A percentile compares a stretch with the other conserved stretches of the same genome.
Evolutionary conservation across 2,888 invertebrate species (phyloP).

Genomic region (Epistrophe grossulariae): DNA sequence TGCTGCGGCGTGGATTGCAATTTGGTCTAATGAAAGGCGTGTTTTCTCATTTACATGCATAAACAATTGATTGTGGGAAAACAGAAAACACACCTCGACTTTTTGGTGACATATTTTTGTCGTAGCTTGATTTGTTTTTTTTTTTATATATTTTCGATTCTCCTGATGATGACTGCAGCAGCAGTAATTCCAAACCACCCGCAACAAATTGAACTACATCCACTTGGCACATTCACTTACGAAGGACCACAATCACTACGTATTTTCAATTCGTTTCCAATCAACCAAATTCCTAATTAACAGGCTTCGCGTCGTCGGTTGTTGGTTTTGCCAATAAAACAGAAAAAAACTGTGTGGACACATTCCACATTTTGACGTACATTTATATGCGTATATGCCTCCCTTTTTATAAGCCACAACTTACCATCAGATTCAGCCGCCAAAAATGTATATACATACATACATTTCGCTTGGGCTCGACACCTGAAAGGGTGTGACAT

Average conservation of each 20-base stretch:
- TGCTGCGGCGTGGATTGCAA: conserved; percentile 35
- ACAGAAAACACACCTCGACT: conserved; percentile 46
- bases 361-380: neutral
- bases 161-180: neutral
- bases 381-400: conserved; percentile 28
- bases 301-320: neutral
- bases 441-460: neutral
- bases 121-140: conserved; percentile 7
- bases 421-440: conserved; percentile 14
- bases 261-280: conserved; percentile 39
- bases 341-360: conserved; percentile 3
- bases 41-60: conserved; percentile 56
- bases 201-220: conserved; percentile 29
- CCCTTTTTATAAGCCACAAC: conserved; percentile 32
- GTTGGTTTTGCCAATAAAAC: conserved; percentile 16
- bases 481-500: conserved; percentile 65
- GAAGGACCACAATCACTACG: conserved; percentile 2
- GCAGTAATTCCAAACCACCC: conserved; percentile 27
- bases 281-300: conserved; percentile 55
- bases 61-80: conserved; percentile 47
- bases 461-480: conserved; percentile 14
- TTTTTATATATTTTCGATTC: neutral
- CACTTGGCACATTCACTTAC: conserved; percentile 30
- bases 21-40: conserved; percentile 58
- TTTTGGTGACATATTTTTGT: conserved; percentile 56